Base-by-base conservation (phyloP, 2,113 vertebrate species). In the Oryzias woworae region DNA sequence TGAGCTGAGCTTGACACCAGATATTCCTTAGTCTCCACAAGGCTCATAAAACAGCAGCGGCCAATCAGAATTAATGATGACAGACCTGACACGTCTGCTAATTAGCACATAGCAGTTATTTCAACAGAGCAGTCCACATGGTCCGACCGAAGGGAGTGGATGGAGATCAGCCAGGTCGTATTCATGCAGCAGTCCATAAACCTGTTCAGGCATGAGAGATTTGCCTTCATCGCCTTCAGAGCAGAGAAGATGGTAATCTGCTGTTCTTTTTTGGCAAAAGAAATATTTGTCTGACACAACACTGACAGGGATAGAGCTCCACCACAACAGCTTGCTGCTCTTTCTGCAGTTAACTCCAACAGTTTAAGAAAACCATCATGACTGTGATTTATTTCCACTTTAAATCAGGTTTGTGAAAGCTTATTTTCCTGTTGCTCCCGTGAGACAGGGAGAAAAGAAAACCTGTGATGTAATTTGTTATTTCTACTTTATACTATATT, bases 71-170 rank as follows among this genome's bases (percentile, higher is more conserved):
- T 81, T 71, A 78, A 82, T 48, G 60, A 79, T 62, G 85, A 59
- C 72, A 70, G 6, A 54, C 24, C 61, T 63, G 77, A 65, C 68
- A 77, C 60, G 53, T 55, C 53, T 42, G 72, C 78, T 76, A 87
- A 85, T 87, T 82, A 89, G 74, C 61, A 54, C 23, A 62, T 73
- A 41, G 61, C 61, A 53, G 76, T 80, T 55, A 83, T 80, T 83
- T 66, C 74, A 71, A 64, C 60, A 20, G 59, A 56, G 55, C 26
- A 64, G 66, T 85, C 75, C 78, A 73, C 83, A 62, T 64, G 69
- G 58, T 22, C n/a, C 13, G 54, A 56, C 36, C 51, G 60, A 28
- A 44, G 31, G 64, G 54, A 66, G 26, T 50, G 58, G 52, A 48
- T 60, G 51, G 72, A 73, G 77, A 80, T 81, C 61, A 79, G 48